phyloP scores from a whole-genome alignment of 2,888 invertebrate genomes.

The Catocala sponsa region DNA sequence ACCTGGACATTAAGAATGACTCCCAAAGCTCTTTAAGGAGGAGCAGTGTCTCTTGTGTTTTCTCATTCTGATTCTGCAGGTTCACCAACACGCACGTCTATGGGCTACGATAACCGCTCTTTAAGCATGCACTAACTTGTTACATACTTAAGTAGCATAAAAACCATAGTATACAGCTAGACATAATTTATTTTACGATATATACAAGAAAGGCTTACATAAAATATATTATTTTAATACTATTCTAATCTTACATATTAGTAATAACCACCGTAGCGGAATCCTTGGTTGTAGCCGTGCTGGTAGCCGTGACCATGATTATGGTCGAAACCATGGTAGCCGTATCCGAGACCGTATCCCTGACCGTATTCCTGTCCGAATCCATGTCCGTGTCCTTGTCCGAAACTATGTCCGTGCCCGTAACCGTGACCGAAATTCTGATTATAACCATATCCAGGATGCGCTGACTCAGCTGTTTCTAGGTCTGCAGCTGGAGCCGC shows the following conservation, averaged over 20 bases:
- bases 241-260: neutral
- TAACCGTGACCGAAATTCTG: conserved; percentile 4
- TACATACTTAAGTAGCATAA: too few species aligned
- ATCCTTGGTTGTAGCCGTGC: too few species aligned
- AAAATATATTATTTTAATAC: neutral
- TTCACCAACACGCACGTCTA: too few species aligned
- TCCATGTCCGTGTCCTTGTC: conserved; percentile 1
- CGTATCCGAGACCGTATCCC: neutral
- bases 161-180: too few species aligned
- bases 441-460: neutral
- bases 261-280: too few species aligned
- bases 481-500: neutral
- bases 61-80: too few species aligned
- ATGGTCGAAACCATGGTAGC: neutral
- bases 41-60: too few species aligned
- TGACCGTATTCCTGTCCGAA: neutral
- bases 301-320: neutral
- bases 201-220: neutral
- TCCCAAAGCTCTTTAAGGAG: too few species aligned
- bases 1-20: too few species aligned
- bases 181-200: too few species aligned
- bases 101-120: too few species aligned
- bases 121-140: too few species aligned
- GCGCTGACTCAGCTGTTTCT: neutral
- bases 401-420: conserved; percentile 6